Percentiles rank a stretch among this genome's conserved stretches.
Conservation (phyloP, 2,113 vertebrate genomes). For the Neogobius melanostomus region DNA sequence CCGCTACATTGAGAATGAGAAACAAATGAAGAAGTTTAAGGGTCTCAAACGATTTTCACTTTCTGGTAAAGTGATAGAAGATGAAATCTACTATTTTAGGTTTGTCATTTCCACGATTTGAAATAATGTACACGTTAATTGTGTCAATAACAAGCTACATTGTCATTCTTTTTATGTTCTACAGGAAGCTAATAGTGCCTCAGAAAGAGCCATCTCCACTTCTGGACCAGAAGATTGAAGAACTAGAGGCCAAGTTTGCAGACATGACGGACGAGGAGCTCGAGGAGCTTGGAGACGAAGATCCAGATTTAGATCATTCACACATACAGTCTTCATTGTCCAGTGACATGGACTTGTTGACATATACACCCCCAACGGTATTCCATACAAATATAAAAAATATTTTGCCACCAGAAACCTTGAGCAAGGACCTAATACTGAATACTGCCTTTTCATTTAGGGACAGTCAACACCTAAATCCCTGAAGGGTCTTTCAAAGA, state of each 20-base stretch:
- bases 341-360: conserved; percentile 90
- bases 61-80: conserved; percentile 96
- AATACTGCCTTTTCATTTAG: conserved; percentile 24
- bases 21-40: conserved; percentile 99
- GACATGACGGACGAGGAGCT: conserved; percentile 96
- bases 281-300: conserved; percentile 95
- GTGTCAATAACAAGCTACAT: neutral
- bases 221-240: conserved; percentile 95
- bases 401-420: neutral
- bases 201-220: conserved; percentile 97
- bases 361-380: conserved; percentile 95
- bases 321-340: conserved; percentile 87
- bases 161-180: neutral
- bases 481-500: conserved; percentile 92
- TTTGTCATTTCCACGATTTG: conserved; percentile 38
- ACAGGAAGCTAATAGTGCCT: conserved; percentile 94
- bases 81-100: conserved; percentile 98
- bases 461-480: conserved; percentile 93
- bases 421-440: neutral
- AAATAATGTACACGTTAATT: neutral
- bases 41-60: conserved; percentile 96
- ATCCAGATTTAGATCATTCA: conserved; percentile 87
- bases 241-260: conserved; percentile 97
- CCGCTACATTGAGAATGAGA: conserved; percentile 97
- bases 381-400: neutral